Conservation (phyloP, 1,140 invertebrate species). For the Pinna nobilis region DNA sequence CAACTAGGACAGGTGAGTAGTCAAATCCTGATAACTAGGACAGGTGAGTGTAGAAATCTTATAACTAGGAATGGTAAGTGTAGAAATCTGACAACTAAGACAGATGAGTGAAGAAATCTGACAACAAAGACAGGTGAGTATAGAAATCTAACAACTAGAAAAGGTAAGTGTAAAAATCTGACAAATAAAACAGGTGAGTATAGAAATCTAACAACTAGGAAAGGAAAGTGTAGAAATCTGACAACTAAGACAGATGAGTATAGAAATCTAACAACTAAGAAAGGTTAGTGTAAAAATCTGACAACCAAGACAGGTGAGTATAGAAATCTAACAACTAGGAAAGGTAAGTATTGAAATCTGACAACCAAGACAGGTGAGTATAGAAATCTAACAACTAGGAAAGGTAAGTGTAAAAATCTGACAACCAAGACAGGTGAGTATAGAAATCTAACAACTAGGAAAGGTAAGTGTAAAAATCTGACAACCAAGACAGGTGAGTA, state of each 20-base stretch:
- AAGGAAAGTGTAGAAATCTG: background rate
- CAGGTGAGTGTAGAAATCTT: background rate
- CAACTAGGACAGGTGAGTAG: background rate
- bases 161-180: no score
- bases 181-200: conserved; percentile 33
- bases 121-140: no score
- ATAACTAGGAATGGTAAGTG: no score
- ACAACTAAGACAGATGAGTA: background rate
- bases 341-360: background rate
- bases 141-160: background rate
- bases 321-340: background rate
- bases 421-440: background rate
- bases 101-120: no score
- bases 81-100: no score
- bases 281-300: background rate
- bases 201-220: background rate
- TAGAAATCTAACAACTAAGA: background rate
- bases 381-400: background rate
- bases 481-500: background rate
- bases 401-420: background rate
- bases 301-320: background rate
- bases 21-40: background rate
- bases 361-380: background rate
- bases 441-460: background rate
- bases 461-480: no score